Percentiles rank a stretch among this genome's conserved stretches.
Evolutionary conservation across 1,140 invertebrate genomes (phyloP).

Genomic region (Nymphalis io): DNA sequence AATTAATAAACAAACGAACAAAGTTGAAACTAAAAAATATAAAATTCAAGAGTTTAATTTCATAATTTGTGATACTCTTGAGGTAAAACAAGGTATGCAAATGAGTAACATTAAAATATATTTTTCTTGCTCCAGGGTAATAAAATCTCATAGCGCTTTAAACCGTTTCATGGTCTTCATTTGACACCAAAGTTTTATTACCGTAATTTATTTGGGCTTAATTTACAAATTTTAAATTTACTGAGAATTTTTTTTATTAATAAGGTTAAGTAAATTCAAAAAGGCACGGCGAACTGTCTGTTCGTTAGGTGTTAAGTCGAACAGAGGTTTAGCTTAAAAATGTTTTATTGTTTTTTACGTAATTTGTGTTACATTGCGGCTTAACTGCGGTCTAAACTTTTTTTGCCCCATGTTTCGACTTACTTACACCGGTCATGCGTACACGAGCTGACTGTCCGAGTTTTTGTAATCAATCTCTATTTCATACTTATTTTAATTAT

Average conservation of each 20-base stretch:
- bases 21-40: neutral
- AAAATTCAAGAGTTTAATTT: neutral
- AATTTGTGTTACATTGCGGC: too few species aligned
- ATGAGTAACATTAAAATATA: constrained; percentile 7
- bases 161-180: neutral
- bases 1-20: neutral
- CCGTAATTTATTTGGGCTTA: neutral
- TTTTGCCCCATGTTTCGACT: too few species aligned
- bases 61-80: constrained; percentile 9
- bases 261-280: too few species aligned
- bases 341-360: too few species aligned
- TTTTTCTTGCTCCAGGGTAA: neutral
- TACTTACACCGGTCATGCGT: too few species aligned
- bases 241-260: neutral
- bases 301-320: too few species aligned
- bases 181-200: constrained; percentile 4
- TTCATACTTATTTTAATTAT: too few species aligned
- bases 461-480: too few species aligned
- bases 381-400: too few species aligned
- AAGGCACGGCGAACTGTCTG: too few species aligned
- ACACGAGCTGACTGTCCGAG: too few species aligned
- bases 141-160: constrained; percentile 1
- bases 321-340: too few species aligned
- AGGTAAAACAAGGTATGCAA: constrained; percentile 1
- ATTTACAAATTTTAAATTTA: neutral